Percentiles rank a stretch among this genome's conserved stretches.
Evolutionary conservation across 2,113 vertebrate genomes (phyloP).

Genomic region (Cynocephalus volans): DNA sequence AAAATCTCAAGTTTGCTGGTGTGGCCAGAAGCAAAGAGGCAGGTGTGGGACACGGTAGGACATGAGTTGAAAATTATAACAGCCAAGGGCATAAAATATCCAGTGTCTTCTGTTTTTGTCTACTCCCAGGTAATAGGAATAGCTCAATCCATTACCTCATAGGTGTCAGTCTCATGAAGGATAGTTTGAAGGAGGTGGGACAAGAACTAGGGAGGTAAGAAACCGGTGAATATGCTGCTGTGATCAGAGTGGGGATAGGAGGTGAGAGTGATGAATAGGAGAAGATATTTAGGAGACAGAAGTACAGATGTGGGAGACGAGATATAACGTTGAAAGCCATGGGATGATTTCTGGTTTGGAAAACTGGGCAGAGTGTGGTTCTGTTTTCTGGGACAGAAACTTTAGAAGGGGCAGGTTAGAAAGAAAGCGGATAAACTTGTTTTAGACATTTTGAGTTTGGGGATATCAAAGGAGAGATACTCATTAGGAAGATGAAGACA

Average conservation of each 20-base stretch:
- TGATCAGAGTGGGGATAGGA: background rate
- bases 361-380: background rate
- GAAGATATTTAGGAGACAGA: background rate
- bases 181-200: background rate
- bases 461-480: background rate
- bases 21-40: background rate
- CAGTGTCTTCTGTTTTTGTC: slow-evolving; percentile 32
- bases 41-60: background rate
- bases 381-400: background rate
- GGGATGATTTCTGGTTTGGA: background rate
- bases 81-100: background rate
- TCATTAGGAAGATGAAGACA: background rate
- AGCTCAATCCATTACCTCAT: background rate
- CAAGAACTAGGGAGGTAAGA: background rate
- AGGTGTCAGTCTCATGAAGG: background rate
- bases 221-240: background rate
- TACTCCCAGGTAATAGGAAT: background rate
- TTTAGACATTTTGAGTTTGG: background rate
- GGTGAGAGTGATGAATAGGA: background rate
- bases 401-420: background rate
- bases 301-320: background rate
- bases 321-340: background rate
- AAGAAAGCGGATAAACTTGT: background rate
- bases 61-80: background rate
- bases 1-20: background rate